These are phyloP conservation scores for Griposia aprilina DNA, from an alignment of 2,888 invertebrate genomes.

Conservation along the genomic window DNA sequence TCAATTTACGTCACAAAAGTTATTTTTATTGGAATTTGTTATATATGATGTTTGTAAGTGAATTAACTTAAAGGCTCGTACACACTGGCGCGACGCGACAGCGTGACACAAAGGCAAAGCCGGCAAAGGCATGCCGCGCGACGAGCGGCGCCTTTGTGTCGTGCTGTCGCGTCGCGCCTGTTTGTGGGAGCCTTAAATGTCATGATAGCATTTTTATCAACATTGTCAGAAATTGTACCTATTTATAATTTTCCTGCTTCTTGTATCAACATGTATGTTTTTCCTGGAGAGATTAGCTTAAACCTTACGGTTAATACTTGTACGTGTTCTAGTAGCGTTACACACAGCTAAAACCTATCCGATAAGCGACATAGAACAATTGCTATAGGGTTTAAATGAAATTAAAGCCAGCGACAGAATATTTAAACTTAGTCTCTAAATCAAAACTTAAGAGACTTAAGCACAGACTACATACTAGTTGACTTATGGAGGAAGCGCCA, in stretches of 20 bases:
- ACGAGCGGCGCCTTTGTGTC: too few species aligned
- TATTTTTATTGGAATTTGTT: not conserved
- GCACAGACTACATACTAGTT: too few species aligned
- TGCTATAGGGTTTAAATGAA: not conserved
- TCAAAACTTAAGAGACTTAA: too few species aligned
- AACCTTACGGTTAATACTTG: not conserved
- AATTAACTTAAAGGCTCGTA: too few species aligned
- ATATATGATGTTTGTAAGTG: not conserved
- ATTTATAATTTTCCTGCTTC: constrained; percentile 22
- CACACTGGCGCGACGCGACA: too few species aligned
- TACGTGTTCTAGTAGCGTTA: not conserved
- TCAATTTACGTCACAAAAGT: not conserved
- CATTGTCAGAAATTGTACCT: constrained; percentile 6
- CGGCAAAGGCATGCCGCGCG: too few species aligned
- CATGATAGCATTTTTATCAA: not conserved
- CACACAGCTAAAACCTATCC: not conserved
- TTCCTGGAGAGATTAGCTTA: constrained; percentile 14
- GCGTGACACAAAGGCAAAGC: too few species aligned
- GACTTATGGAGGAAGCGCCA: too few species aligned
- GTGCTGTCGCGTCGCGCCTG: too few species aligned
- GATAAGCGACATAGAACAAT: not conserved
- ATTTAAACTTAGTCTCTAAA: not conserved
- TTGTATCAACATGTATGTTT: not conserved
- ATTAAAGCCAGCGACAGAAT: not conserved
- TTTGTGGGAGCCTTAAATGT: too few species aligned